These are phyloP conservation scores for Acromyrmex charruanus DNA, from an alignment of 1,140 invertebrate species.

Conservation along the genomic window DNA sequence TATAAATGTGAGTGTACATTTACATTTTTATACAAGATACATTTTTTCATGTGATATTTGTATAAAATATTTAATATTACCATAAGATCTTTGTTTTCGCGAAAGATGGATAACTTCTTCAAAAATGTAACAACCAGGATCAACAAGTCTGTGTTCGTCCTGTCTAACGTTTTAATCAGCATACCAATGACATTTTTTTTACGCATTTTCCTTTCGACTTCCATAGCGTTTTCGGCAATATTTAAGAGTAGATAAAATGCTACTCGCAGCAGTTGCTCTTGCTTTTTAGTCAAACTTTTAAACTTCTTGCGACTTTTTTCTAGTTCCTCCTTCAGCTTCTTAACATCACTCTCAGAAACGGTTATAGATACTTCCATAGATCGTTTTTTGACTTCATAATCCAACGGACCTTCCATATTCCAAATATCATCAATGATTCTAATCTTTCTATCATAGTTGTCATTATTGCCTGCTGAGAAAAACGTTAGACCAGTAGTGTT, in stretches of 20 bases:
- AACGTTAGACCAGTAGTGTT: conserved; percentile 83
- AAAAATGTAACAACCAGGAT: conserved; percentile 97
- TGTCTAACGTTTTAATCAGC: conserved; percentile 95
- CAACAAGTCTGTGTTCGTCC: conserved; percentile 94
- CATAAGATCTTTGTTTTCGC: conserved; percentile 98
- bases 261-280: conserved; percentile 96
- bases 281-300: conserved; percentile 94
- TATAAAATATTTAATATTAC: conserved; percentile 81
- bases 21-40: neutral
- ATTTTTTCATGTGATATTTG: conserved; percentile 21
- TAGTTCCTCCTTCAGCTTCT: conserved; percentile 92
- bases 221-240: conserved; percentile 95
- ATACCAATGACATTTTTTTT: conserved; percentile 96
- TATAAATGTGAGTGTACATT: conserved; percentile 73
- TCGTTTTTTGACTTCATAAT: conserved; percentile 82
- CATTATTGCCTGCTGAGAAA: conserved; percentile 77
- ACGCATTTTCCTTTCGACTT: conserved; percentile 98
- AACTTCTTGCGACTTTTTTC: conserved; percentile 94
- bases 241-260: conserved; percentile 97
- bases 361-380: conserved; percentile 77
- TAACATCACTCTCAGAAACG: conserved; percentile 85
- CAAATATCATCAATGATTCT: conserved; percentile 84
- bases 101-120: conserved; percentile 97
- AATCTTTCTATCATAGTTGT: conserved; percentile 82
- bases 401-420: conserved; percentile 82